Base-by-base conservation (phyloP, 2,797 vertebrate genomes). In the Meriones psammophilus region DNA sequence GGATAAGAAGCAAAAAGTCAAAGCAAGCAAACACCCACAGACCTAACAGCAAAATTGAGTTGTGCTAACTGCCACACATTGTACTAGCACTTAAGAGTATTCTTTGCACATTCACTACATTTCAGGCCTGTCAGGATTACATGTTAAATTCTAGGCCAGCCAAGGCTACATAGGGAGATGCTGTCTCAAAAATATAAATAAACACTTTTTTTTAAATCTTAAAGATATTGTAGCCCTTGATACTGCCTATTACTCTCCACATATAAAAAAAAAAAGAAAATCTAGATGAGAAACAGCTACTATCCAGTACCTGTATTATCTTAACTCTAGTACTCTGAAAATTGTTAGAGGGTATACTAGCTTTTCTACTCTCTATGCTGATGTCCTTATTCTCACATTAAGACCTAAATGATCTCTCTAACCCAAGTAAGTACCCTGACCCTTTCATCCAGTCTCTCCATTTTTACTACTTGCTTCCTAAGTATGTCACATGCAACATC, bases 211-310 rank as follows among this genome's bases (percentile, higher is more conserved):
- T 33, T 66, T 46, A 10, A 64, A 20, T 42, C 39, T 66, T 46
- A 84, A 83, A 86, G 66, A 73, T 73, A 77, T n/a, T 91, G 88
- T 81, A 93, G 92, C 13, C 18, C 56, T 91, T 39, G 85, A n/a
- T 56, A 88, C 13, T 92, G 14, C 64, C 18, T 86, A 91, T 56
- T 85, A 33, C 22, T 88, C 39, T 93, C 81, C 76, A 74, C 36
- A 81, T 26, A 88, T 26, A 88, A 69, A 89, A 33, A 69, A 89
- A 33, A 90, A 92, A 14, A 39, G 28, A 95, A 68, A 15, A 58
- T 54, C 46, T 56, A 42, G 77, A 81, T 46, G 18, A 96, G 17
- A 39, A 79, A 92, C 62, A 96, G 89, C 46, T 62, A 77, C 28
- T 68, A 54, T 8, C 7, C 39, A 88, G 15, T 62, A 56, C 62